Base-by-base conservation (phyloP, 2,888 invertebrate species). In the Ganaspis brasiliensis region DNA sequence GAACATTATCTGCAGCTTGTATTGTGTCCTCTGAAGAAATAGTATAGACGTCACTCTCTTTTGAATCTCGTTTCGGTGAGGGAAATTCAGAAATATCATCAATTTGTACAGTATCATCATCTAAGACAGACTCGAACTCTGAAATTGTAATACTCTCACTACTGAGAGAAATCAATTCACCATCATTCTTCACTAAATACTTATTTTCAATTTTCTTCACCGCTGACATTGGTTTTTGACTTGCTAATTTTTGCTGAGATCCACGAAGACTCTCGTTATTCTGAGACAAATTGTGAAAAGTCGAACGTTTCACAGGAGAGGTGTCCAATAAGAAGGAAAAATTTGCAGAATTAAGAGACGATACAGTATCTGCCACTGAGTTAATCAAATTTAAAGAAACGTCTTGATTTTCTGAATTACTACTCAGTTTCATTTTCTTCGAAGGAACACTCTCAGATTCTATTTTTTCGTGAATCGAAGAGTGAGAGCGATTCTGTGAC, bases 291-390 rank as follows among this genome's bases (percentile, higher is more conserved):
- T n/a, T n/a, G 31, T 31, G 31, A 31, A 31, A 31, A 4, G 31
- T 31, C 2, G 31, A 31, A 31, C 31, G 31, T 31, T 6, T 31
- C 31, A 31, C 2, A 31, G 31, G 31, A 31, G 31, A 31, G 31
- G 31, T 31, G 2, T 59, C 59, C n/a, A 31, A 59, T 37, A 67
- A 45, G 9, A 24, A 45, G 26, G 14, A 40, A 24, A 45, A 45
- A 24, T 67, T 67, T 45, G 21, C 67, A 1, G 45, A 40, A 40
- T 67, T 45, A 24, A 67, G 40, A 1, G 67, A 67, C 3, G 67
- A 67, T 1, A 67, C 24, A 10, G 24, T 45, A 3, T 45, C n/a
- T n/a, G 21, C n/a, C 9, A 12, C 40, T 24, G 14, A 21, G 1
- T 45, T 19, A 21, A 14, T 63, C 21, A 21, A 16, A 67, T 45